A percentile compares a stretch with the other conserved stretches of the same genome.
These are phyloP conservation scores for Lemur catta DNA, from an alignment of 2,797 vertebrate genomes.

Conservation along the genomic window DNA sequence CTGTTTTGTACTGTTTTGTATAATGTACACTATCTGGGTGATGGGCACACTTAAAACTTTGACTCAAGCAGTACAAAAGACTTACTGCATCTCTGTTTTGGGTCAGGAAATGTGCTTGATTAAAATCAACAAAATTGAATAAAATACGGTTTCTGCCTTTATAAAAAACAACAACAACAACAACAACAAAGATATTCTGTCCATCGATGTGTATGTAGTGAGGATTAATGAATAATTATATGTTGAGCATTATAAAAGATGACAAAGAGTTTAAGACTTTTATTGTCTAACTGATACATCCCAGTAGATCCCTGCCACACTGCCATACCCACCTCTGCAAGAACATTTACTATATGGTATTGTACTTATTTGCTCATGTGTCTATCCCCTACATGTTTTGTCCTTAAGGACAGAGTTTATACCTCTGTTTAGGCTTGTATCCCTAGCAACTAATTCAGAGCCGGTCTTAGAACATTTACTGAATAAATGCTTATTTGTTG, in stretches of 20 bases:
- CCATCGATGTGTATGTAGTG: neutral
- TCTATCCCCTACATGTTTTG: neutral
- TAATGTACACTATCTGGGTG: too few relatives aligned
- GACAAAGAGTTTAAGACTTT: neutral
- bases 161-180: neutral
- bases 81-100: neutral
- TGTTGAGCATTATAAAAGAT: neutral
- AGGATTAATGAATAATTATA: neutral
- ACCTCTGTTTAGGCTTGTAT: neutral
- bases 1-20: too few relatives aligned
- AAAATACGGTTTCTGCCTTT: neutral
- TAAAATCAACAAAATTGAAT: neutral
- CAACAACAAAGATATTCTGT: neutral
- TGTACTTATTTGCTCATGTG: neutral
- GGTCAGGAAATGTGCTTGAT: neutral
- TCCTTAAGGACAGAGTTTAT: neutral
- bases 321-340: neutral
- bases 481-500: neutral
- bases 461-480: neutral
- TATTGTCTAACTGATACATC: neutral
- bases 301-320: neutral
- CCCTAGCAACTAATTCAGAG: neutral
- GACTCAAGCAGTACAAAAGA: too few relatives aligned
- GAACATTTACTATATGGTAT: neutral
- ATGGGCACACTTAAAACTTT: too few relatives aligned